Evolutionary conservation across 2,888 invertebrate genomes (phyloP), one percentile per base, ranked within the genome.

Genomic region (Scaptomyza caliginosa): DNA sequence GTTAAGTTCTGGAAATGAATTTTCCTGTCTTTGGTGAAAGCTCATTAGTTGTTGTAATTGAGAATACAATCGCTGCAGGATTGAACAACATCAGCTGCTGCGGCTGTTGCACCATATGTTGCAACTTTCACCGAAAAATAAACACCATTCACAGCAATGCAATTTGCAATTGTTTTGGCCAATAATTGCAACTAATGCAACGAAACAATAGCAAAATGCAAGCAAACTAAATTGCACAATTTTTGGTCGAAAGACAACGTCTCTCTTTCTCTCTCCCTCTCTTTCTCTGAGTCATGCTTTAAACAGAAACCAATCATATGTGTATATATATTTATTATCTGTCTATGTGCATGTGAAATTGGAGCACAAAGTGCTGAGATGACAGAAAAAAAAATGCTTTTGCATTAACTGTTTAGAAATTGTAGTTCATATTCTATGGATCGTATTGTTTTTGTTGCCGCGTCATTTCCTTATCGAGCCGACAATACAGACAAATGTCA

Each of bases 121-220:
- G 84, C 69, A 80, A 72, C 84, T 81, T 77, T 67, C 67, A 74
- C 74, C 56, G 50, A 56, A 77, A 34, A 74, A 60, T 65, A 58
- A 67, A 69, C 52, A 30, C 56, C 52, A 49, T 26, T 50, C 42
- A 43, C 54, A 45, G 73, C 75, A 81, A 73, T 81, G 78, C 77
- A 81, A 84, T 84, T 82, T 77, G 79, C 82, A 85, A 83, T 82
- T 79, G 79, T 67, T 77, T 83, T 75, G 67, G 79, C 79, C 84
- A 85, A 83, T 85, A 73, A 83, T 77, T 83, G 85, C 82, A 85
- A 69, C 79, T 67, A 81, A 76, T 81, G 72, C 67, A 69, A 67
- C 62, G 55, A 65, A 65, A 67, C 71, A 67, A 63, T 58, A 67
- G 58, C 64, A 74, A 63, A 51, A 58, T n/a, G 56, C 45, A 54